A percentile compares a stretch with the other conserved stretches of the same genome.
Evolutionary conservation across 1,140 invertebrate species (phyloP).

Genomic region (Drosophila nebulosa): DNA sequence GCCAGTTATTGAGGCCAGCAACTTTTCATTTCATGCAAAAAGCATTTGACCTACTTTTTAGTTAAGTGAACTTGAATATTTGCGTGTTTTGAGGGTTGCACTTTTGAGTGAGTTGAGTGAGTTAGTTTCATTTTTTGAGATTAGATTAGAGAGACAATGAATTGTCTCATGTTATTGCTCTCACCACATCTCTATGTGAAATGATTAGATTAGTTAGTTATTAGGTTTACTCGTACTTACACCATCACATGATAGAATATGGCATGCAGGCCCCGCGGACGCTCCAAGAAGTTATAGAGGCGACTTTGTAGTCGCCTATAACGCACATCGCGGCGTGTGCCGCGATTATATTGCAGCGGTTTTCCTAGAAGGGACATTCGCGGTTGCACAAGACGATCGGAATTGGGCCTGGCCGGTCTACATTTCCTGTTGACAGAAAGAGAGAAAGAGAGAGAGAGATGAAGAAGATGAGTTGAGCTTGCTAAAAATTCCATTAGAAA

Average conservation of each 20-base stretch:
- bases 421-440: constrained; percentile 67
- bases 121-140: background rate
- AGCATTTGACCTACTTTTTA: background rate
- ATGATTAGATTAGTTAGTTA: background rate
- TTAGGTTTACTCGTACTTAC: constrained; percentile 85
- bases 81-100: background rate
- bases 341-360: constrained; percentile 91
- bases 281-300: constrained; percentile 96
- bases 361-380: constrained; percentile 95
- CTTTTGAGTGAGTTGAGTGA: background rate
- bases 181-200: background rate
- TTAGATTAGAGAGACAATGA: background rate
- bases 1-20: too few relatives aligned
- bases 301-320: constrained; percentile 93
- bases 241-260: constrained; percentile 95
- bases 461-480: too few relatives aligned
- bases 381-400: constrained; percentile 87
- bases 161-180: too few relatives aligned
- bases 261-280: constrained; percentile 91
- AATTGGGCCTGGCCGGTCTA: constrained; percentile 76
- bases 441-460: too few relatives aligned
- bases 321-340: constrained; percentile 91
- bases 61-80: background rate
- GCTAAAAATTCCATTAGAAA: background rate
- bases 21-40: background rate